These are phyloP conservation scores for Sprattus sprattus DNA, from an alignment of 2,113 vertebrate species.

Conservation along the genomic window DNA sequence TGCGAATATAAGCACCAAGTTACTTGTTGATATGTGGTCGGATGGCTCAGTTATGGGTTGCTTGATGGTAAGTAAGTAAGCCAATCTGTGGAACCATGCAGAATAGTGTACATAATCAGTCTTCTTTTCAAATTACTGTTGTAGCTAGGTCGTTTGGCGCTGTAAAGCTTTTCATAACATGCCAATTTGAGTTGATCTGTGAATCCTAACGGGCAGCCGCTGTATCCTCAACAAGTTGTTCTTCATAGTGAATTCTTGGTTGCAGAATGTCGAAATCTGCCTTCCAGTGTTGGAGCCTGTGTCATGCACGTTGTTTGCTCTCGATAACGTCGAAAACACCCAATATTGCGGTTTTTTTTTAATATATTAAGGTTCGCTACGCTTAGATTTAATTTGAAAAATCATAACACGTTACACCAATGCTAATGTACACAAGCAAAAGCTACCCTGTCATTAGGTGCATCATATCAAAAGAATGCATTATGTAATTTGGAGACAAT, in stretches of 20 bases:
- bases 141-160: not conserved
- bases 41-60: not conserved
- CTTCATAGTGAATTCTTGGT: not conserved
- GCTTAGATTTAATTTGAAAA: not conserved
- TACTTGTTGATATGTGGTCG: not conserved
- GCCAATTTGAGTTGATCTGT: not conserved
- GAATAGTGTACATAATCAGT: not conserved
- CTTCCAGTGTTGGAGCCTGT: not conserved
- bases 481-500: not conserved
- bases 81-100: not conserved
- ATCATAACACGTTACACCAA: no score
- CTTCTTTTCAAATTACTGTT: not conserved
- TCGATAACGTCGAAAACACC: not conserved
- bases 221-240: constrained; percentile 15
- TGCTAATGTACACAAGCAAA: not conserved
- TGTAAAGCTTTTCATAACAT: not conserved
- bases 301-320: not conserved
- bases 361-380: not conserved
- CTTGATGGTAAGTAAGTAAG: not conserved
- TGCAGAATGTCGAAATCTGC: not conserved
- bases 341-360: not conserved
- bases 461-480: not conserved
- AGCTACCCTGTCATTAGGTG: not conserved
- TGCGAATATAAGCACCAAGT: not conserved
- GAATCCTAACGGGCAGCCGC: not conserved